Percentiles rank a stretch among this genome's conserved stretches.
Evolutionary conservation across 2,888 invertebrate species (phyloP).

Genomic region (Ethmia dodecea): DNA sequence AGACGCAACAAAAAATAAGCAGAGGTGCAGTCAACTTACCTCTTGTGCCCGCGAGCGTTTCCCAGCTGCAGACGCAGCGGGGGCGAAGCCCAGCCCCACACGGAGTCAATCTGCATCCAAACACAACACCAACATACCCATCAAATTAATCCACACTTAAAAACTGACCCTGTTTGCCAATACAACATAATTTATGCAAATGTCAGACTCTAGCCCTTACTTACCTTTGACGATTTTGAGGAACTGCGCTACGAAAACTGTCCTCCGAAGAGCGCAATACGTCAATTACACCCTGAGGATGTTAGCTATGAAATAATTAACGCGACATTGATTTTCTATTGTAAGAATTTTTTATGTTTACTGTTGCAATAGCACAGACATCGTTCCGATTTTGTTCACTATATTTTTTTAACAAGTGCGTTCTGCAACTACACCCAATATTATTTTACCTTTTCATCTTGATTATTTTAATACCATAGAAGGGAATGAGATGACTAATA

Average conservation of each 20-base stretch:
- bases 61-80: conserved; percentile 89
- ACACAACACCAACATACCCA: conserved; percentile 17
- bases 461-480: too few relatives aligned
- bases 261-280: conserved; percentile 45
- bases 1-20: too few relatives aligned
- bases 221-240: conserved; percentile 67
- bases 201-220: conserved; percentile 42
- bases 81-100: conserved; percentile 97
- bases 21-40: conserved; percentile 59
- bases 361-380: conserved; percentile 48
- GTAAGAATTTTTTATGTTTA: conserved; percentile 65
- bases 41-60: conserved; percentile 76
- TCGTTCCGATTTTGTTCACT: conserved; percentile 47
- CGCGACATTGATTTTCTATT: conserved; percentile 58
- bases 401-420: conserved; percentile 44
- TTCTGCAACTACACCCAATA: conserved; percentile 24
- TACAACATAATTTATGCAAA: conserved; percentile 56
- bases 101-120: conserved; percentile 90
- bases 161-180: conserved; percentile 37
- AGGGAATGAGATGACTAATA: too few relatives aligned
- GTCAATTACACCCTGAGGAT: conserved; percentile 43
- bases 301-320: conserved; percentile 34
- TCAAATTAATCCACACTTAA: conserved; percentile 15
- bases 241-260: conserved; percentile 41
- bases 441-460: too few relatives aligned